A percentile compares a stretch with the other conserved stretches of the same genome.
Evolutionary conservation across 2,797 vertebrate genomes (phyloP).

Genomic region (Melopsittacus undulatus): DNA sequence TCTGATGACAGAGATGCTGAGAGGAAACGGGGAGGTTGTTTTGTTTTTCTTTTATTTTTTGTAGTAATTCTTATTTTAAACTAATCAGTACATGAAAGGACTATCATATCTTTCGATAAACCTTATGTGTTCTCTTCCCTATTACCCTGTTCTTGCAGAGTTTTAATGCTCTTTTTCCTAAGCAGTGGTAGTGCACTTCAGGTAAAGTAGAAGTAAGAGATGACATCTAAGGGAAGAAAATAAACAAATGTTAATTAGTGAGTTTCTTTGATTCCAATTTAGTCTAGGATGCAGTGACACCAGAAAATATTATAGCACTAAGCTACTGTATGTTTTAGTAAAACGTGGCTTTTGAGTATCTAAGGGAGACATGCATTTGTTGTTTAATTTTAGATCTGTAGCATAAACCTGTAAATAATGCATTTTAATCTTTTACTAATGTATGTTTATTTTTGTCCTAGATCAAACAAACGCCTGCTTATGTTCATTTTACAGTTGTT

Average conservation of each 20-base stretch:
- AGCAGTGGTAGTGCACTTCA: slow-evolving; percentile 80
- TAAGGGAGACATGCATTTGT: background rate
- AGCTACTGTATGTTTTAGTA: background rate
- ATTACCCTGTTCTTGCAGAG: slow-evolving; percentile 69
- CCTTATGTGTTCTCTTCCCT: slow-evolving; percentile 62
- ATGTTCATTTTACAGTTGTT: background rate
- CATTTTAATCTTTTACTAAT: background rate
- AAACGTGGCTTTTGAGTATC: background rate
- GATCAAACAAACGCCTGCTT: background rate
- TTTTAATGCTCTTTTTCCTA: slow-evolving; percentile 60
- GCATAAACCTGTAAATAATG: background rate
- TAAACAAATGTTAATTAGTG: slow-evolving; percentile 7
- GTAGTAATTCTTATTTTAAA: slow-evolving; percentile 67
- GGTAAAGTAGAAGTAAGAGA: slow-evolving; percentile 82
- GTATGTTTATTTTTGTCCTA: background rate
- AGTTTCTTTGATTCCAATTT: background rate
- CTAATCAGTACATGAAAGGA: slow-evolving; percentile 68
- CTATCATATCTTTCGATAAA: slow-evolving; percentile 66
- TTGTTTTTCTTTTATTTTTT: background rate
- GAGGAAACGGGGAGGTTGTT: slow-evolving; percentile 15
- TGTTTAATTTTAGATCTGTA: background rate
- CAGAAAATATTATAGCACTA: background rate
- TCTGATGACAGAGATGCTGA: slow-evolving; percentile 71
- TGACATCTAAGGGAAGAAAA: slow-evolving; percentile 73
- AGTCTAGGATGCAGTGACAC: background rate